Conservation (phyloP, 2,888 invertebrate species). For the Hermaeophaga mercurialis region DNA sequence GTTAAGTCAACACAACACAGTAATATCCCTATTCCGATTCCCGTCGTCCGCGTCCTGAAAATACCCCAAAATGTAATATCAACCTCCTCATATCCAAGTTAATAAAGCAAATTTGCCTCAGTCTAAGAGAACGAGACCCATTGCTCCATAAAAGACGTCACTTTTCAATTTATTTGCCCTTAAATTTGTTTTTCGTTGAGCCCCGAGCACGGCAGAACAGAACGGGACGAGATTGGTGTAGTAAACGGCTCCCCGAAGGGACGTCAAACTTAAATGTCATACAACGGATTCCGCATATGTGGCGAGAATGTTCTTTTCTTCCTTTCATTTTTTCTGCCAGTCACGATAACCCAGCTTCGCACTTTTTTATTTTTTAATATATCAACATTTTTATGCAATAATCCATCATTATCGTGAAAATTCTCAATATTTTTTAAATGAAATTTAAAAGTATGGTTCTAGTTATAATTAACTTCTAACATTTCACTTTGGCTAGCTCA, state of each 20-base stretch:
- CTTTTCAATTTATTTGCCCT: conserved; percentile 55
- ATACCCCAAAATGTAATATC: conserved; percentile 15
- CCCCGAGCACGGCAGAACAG: conserved; percentile 36
- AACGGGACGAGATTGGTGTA: conserved; percentile 54
- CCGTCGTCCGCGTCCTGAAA: conserved; percentile 1
- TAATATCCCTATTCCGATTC: background rate
- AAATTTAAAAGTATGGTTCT: no score
- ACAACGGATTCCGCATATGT: conserved; percentile 50
- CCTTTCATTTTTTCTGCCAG: no score
- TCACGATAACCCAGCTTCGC: no score
- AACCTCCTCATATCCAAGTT: conserved; percentile 24
- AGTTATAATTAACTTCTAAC: no score
- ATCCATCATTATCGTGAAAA: no score
- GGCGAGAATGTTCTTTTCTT: conserved; percentile 35
- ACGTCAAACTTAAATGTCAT: conserved; percentile 57
- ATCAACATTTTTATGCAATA: no score
- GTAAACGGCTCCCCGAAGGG: conserved; percentile 55
- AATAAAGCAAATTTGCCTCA: conserved; percentile 21
- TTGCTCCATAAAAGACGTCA: conserved; percentile 49
- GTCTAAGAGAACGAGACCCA: conserved; percentile 24
- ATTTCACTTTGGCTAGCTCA: no score
- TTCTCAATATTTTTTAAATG: no score
- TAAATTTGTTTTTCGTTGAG: conserved; percentile 50
- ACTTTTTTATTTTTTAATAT: no score
- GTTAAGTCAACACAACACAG: conserved; percentile 9